Evolutionary conservation across 2,888 invertebrate species (phyloP).

Genomic region (Aleiodes leptofemur): DNA sequence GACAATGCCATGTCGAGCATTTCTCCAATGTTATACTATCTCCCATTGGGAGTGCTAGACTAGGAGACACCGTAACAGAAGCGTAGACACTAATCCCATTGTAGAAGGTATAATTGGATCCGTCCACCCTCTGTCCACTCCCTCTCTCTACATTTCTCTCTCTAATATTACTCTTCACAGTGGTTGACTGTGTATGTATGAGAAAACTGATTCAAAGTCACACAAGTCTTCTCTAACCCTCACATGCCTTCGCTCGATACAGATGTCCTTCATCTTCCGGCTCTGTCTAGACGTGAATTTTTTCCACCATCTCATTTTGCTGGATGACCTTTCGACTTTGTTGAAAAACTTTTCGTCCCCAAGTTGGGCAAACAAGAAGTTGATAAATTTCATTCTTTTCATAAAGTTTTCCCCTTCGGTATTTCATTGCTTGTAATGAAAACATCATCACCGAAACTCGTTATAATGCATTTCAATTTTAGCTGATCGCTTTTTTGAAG

Average conservation of each 20-base stretch:
- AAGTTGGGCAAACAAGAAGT: background rate
- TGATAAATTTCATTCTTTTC: slow-evolving; percentile 11
- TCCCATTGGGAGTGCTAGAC: slow-evolving; percentile 42
- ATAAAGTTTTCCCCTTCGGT: background rate
- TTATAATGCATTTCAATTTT: slow-evolving; percentile 33
- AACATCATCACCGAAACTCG: slow-evolving; percentile 30
- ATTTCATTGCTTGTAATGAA: slow-evolving; percentile 29
- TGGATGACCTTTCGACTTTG: slow-evolving; percentile 13
- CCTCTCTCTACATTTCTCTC: slow-evolving; percentile 56
- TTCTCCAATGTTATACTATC: slow-evolving; percentile 32
- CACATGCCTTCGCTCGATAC: background rate
- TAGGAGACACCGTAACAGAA: slow-evolving; percentile 30
- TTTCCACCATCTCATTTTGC: background rate
- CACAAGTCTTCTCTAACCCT: slow-evolving; percentile 21
- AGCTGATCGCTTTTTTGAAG: slow-evolving; percentile 15
- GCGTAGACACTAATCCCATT: slow-evolving; percentile 61
- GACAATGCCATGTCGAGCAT: slow-evolving; percentile 51
- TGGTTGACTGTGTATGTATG: slow-evolving; percentile 19
- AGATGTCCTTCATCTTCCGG: slow-evolving; percentile 13
- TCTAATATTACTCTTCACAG: slow-evolving; percentile 39
- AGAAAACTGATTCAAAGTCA: slow-evolving; percentile 15
- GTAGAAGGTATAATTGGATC: slow-evolving; percentile 65
- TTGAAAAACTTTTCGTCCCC: slow-evolving; percentile 10
- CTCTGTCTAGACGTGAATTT: slow-evolving; percentile 5
- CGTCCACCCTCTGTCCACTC: slow-evolving; percentile 62